Conservation (phyloP, 2,888 invertebrate species). For the Conomelus anceps region DNA sequence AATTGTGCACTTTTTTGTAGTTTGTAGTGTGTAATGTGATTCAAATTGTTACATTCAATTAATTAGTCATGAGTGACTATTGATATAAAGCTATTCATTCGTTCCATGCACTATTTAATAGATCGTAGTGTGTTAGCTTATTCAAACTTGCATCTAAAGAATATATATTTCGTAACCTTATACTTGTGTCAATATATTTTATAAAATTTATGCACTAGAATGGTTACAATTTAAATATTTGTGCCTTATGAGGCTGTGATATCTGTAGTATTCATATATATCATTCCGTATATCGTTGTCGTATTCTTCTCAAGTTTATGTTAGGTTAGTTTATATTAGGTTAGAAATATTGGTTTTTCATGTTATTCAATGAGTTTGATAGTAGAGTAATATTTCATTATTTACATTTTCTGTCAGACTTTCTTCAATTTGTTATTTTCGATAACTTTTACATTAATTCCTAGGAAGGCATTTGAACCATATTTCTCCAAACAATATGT, state of each 20-base stretch:
- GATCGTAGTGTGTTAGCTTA: background rate
- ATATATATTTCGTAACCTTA: background rate
- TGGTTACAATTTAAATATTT: background rate
- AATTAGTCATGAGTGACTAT: no score
- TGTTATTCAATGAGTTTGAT: no score
- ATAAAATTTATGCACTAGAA: background rate
- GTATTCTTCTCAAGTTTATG: background rate
- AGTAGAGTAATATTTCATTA: background rate
- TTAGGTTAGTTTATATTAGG: background rate
- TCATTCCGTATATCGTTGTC: background rate
- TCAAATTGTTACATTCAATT: background rate
- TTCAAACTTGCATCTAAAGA: background rate
- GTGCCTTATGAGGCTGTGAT: background rate
- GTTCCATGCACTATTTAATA: background rate
- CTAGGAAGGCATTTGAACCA: background rate
- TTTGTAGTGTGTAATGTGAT: background rate
- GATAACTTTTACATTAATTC: background rate
- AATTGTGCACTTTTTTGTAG: no score
- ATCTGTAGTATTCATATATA: background rate
- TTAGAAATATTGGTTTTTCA: no score
- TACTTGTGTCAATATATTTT: background rate
- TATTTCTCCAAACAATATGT: background rate
- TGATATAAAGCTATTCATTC: no score
- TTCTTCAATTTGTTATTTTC: background rate
- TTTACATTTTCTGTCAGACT: background rate